Evolutionary conservation across 2,113 vertebrate genomes (phyloP).

Genomic region (Ivindomyrus marchei): DNA sequence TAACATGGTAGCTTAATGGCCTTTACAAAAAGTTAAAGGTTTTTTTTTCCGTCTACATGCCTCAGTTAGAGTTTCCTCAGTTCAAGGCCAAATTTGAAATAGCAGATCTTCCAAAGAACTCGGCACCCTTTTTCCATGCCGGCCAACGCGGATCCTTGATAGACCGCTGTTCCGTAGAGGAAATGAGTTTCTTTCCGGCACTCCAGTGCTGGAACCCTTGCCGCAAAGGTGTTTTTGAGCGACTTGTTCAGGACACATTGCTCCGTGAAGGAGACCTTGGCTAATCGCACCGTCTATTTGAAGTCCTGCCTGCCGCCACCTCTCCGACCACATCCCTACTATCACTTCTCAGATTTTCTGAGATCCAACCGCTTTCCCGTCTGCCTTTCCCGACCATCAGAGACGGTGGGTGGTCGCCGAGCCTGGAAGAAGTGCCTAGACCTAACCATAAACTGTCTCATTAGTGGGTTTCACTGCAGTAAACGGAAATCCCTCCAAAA

Average conservation of each 20-base stretch:
- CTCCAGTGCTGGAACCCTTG: conserved; percentile 9
- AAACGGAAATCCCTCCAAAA: background rate
- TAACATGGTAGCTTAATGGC: background rate
- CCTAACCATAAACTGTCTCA: background rate
- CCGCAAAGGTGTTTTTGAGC: conserved; percentile 26
- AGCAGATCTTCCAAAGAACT: background rate
- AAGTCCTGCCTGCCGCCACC: conserved; percentile 20
- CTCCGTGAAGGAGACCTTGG: conserved; percentile 27
- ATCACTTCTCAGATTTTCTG: background rate
- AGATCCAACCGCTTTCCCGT: background rate
- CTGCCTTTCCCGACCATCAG: background rate
- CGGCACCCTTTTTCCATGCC: background rate
- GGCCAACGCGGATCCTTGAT: background rate
- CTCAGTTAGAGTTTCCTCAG: background rate
- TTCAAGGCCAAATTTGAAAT: background rate
- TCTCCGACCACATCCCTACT: conserved; percentile 9
- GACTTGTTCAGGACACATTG: conserved; percentile 23
- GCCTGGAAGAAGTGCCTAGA: background rate
- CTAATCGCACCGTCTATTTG: conserved; percentile 20
- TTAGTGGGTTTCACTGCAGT: background rate
- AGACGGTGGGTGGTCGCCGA: background rate
- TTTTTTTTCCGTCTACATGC: background rate
- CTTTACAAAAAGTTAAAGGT: background rate
- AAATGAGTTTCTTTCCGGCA: conserved; percentile 20
- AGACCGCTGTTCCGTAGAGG: conserved; percentile 10